Evolutionary conservation across 2,797 vertebrate species (phyloP).

Genomic region (Harpagifer antarcticus): DNA sequence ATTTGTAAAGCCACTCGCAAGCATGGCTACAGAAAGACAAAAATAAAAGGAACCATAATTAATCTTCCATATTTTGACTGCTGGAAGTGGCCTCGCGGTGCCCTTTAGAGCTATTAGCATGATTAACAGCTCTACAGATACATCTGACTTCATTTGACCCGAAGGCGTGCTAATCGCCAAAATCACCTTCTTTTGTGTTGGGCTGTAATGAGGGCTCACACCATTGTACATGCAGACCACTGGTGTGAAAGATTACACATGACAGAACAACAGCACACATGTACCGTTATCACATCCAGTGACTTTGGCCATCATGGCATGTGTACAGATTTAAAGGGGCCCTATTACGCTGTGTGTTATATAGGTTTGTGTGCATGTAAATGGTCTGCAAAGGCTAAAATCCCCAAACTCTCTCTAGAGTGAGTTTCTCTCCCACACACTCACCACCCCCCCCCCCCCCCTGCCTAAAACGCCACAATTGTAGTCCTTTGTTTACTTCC

Average conservation of each 20-base stretch:
- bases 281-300: slow-evolving; percentile 6
- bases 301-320: not conserved
- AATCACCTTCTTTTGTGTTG: slow-evolving; percentile 20
- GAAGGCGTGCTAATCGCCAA: slow-evolving; percentile 36
- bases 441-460: too few relatives aligned
- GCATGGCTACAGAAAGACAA: not conserved
- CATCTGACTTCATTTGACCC: slow-evolving; percentile 37
- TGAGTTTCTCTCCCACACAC: not conserved
- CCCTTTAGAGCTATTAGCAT: slow-evolving; percentile 9
- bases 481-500: too few relatives aligned
- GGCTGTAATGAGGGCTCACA: slow-evolving; percentile 33
- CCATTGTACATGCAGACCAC: not conserved
- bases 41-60: not conserved
- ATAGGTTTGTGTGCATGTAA: too few relatives aligned
- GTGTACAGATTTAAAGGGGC: slow-evolving; percentile 3
- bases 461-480: too few relatives aligned
- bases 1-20: not conserved
- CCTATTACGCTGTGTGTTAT: too few relatives aligned
- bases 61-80: not conserved
- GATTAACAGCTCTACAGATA: slow-evolving; percentile 29
- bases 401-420: too few relatives aligned
- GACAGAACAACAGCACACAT: slow-evolving; percentile 9
- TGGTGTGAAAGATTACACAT: slow-evolving; percentile 4
- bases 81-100: not conserved
- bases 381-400: too few relatives aligned